phyloP scores from a whole-genome alignment of 2,888 invertebrate species.

The Malthinus flaveolus region DNA sequence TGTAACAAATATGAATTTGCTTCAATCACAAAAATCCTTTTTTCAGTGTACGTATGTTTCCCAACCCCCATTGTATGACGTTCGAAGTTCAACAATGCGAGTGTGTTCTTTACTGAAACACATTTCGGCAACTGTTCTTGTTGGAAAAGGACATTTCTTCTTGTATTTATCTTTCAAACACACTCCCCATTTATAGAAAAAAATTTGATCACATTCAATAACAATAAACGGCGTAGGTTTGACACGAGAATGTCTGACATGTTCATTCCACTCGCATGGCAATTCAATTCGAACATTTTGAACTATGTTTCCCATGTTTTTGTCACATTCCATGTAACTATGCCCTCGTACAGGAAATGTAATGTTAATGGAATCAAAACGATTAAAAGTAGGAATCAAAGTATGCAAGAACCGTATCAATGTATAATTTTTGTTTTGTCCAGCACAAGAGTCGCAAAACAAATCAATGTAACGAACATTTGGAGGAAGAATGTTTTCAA shows the following conservation, averaged over 20 bases:
- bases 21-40: too few relatives aligned
- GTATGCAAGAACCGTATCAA: slow-evolving; percentile 35
- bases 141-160: slow-evolving; percentile 6
- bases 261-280: background rate
- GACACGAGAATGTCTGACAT: background rate
- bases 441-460: slow-evolving; percentile 39
- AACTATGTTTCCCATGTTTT: slow-evolving; percentile 32
- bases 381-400: slow-evolving; percentile 31
- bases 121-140: background rate
- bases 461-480: slow-evolving; percentile 30
- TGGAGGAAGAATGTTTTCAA: slow-evolving; percentile 16
- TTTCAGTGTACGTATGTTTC: background rate
- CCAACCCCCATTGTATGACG: slow-evolving; percentile 1
- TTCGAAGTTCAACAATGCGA: background rate
- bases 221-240: slow-evolving; percentile 1
- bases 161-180: background rate
- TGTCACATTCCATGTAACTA: slow-evolving; percentile 34
- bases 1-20: too few relatives aligned
- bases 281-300: slow-evolving; percentile 12
- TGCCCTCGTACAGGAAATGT: slow-evolving; percentile 14
- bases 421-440: slow-evolving; percentile 19
- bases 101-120: background rate
- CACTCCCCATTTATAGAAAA: background rate
- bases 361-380: slow-evolving; percentile 30
- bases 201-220: background rate